Evolutionary conservation across 2,888 invertebrate genomes (phyloP).

Genomic region (Onchidella celtica): DNA sequence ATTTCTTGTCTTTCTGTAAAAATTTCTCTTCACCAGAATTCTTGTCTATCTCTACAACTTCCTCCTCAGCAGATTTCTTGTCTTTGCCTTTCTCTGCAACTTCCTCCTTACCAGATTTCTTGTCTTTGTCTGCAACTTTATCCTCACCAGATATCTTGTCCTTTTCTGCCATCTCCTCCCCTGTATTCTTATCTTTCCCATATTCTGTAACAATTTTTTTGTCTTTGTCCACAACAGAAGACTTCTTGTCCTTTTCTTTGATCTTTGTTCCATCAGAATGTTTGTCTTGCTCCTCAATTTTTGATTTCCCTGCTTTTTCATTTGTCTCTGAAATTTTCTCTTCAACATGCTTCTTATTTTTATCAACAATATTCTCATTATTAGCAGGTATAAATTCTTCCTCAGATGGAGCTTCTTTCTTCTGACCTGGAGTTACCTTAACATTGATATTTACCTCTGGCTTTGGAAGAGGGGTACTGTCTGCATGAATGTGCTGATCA

Average conservation of each 20-base stretch:
- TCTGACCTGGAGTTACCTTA: background rate
- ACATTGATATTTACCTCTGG: background rate
- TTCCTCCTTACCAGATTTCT: background rate
- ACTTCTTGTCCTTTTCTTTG: no score
- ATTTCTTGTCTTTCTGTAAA: background rate
- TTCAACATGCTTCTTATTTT: no score
- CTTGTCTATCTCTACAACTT: background rate
- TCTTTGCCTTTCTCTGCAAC: conserved; percentile 24
- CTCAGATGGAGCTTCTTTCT: background rate
- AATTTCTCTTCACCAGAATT: background rate
- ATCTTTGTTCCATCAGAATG: no score
- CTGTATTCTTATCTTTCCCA: background rate
- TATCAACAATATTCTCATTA: no score
- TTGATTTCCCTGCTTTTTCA: no score
- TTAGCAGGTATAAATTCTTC: background rate
- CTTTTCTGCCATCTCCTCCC: background rate
- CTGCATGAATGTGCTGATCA: background rate
- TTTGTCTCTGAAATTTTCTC: no score
- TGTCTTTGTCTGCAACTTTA: background rate
- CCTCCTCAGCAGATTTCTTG: conserved; percentile 47
- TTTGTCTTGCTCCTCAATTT: no score
- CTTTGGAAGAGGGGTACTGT: background rate
- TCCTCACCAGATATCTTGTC: background rate
- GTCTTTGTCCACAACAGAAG: background rate
- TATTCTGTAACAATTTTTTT: background rate